Evolutionary conservation across 2,113 vertebrate genomes (phyloP).

Genomic region (Phaethornis superciliosus): DNA sequence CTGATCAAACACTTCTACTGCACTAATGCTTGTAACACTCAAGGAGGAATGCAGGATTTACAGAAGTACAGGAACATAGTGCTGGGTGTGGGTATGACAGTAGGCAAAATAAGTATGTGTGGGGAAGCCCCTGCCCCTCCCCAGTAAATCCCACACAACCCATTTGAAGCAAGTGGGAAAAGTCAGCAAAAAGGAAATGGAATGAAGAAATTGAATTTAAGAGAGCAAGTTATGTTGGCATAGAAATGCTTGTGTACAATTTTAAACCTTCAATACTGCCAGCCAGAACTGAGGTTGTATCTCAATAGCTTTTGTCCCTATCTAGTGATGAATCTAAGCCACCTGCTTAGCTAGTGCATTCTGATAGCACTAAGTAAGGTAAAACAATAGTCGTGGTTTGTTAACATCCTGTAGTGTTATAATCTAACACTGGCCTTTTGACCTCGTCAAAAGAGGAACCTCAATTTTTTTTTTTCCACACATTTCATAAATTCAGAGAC

Average conservation of each 20-base stretch:
- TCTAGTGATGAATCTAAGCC: background rate
- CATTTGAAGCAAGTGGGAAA: background rate
- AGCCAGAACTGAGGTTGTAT: background rate
- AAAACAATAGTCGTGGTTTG: background rate
- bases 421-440: conserved; percentile 20
- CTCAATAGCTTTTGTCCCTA: background rate
- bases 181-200: background rate
- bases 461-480: background rate
- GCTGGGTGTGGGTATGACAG: fast-evolving
- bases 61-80: background rate
- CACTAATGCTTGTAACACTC: background rate
- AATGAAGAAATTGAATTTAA: background rate
- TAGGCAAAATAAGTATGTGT: fast-evolving
- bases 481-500: background rate
- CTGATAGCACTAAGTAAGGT: background rate
- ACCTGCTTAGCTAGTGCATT: background rate
- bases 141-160: background rate
- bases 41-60: background rate
- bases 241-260: background rate
- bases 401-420: background rate
- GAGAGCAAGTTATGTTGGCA: background rate
- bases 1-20: background rate
- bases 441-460: background rate
- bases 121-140: background rate
- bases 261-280: background rate